A percentile compares a stretch with the other conserved stretches of the same genome.
Conservation (phyloP, 2,113 vertebrate species). For the Oreamnos americanus region DNA sequence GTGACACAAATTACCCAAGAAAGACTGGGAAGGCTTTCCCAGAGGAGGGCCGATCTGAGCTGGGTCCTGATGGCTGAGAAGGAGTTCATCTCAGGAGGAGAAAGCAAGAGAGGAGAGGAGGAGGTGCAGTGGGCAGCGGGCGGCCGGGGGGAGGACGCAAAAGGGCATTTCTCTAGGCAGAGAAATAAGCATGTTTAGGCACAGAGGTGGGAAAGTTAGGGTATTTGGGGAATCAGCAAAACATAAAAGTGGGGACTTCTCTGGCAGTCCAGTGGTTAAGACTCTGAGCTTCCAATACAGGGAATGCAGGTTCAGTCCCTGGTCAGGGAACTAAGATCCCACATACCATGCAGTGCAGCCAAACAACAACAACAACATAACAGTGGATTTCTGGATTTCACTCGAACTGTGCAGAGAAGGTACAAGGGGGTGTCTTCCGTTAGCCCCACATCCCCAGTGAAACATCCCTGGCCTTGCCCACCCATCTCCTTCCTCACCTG, state of each 20-base stretch:
- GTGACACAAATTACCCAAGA: not conserved
- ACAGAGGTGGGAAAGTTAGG: not conserved
- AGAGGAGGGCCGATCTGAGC: not conserved
- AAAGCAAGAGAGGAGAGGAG: too few species aligned
- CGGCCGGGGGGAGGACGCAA: fast-evolving
- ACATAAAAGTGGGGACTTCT: not conserved
- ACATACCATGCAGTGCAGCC: not conserved
- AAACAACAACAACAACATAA: not conserved
- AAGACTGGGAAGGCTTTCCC: not conserved
- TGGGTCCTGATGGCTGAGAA: not conserved
- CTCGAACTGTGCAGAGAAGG: not conserved
- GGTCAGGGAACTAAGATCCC: not conserved
- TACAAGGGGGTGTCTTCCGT: fast-evolving
- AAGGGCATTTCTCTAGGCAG: not conserved
- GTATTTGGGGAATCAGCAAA: not conserved
- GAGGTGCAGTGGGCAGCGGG: not conserved
- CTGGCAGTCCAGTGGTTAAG: not conserved
- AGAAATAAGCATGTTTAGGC: not conserved
- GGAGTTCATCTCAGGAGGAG: not conserved
- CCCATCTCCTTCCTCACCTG: not conserved
- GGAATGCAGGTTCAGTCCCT: not conserved
- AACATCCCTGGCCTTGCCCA: not conserved
- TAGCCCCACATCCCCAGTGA: not conserved
- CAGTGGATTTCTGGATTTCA: not conserved
- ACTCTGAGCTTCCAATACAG: not conserved